Evolutionary conservation across 1,140 invertebrate genomes (phyloP).

Genomic region (Drosophila nigrodunni): DNA sequence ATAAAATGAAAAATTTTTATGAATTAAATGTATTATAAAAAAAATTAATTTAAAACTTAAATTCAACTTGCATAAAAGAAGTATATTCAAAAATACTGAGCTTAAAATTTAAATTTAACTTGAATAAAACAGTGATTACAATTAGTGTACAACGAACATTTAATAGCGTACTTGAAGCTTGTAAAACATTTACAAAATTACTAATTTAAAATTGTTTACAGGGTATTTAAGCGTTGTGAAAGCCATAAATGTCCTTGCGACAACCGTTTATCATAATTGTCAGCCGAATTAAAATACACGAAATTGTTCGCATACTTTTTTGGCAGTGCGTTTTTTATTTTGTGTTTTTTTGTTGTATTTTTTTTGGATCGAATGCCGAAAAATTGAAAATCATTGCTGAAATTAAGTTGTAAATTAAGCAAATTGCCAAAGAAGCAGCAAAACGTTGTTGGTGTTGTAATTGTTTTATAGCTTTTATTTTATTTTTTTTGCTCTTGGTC

Average conservation of each 20-base stretch:
- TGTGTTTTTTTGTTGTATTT: conserved; percentile 4
- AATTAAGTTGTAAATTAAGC: conserved; percentile 78
- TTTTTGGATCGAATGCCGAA: conserved; percentile 26
- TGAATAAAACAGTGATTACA: no score
- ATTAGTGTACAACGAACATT: no score
- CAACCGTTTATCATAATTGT: conserved; percentile 67
- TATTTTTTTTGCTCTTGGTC: conserved; percentile 14
- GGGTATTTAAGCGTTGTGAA: conserved; percentile 5
- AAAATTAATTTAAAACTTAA: no score
- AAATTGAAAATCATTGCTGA: conserved; percentile 67
- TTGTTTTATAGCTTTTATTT: conserved; percentile 22
- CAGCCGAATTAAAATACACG: conserved; percentile 59
- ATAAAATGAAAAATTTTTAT: no score
- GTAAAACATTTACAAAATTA: background rate
- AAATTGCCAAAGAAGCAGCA: conserved; percentile 53
- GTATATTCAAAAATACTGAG: no score
- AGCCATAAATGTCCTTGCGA: conserved; percentile 9
- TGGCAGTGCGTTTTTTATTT: conserved; percentile 14
- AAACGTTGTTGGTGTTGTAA: conserved; percentile 13
- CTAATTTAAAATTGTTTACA: background rate
- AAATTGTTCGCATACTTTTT: conserved; percentile 39
- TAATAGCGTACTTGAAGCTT: no score
- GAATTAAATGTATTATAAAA: no score
- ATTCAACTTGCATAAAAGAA: no score
- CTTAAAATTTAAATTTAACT: no score